These are phyloP conservation scores for Darevskia nairensis DNA, from an alignment of 2,797 vertebrate genomes.

Conservation along the genomic window DNA sequence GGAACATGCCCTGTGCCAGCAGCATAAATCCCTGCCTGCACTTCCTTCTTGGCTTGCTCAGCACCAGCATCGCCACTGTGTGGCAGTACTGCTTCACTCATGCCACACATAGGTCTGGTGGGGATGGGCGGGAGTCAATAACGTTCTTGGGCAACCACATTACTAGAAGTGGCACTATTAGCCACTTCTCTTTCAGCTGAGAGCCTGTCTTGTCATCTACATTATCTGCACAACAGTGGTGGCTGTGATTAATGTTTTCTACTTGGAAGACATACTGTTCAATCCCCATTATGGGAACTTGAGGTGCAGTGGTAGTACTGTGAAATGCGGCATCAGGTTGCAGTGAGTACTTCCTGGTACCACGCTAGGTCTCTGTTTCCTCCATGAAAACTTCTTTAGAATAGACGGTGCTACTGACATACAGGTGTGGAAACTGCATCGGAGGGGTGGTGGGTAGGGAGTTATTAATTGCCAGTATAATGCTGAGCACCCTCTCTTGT, in stretches of 20 bases:
- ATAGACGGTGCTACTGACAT: background rate
- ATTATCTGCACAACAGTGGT: background rate
- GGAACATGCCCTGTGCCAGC: too few relatives aligned
- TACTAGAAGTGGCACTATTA: background rate
- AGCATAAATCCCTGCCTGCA: too few relatives aligned
- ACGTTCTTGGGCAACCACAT: background rate
- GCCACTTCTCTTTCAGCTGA: background rate
- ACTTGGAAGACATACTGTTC: background rate
- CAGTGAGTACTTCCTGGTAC: background rate
- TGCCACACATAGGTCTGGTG: background rate
- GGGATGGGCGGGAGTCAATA: too few relatives aligned
- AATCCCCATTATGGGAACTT: background rate
- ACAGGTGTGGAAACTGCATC: background rate
- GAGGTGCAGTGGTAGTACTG: background rate
- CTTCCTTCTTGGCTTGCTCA: too few relatives aligned
- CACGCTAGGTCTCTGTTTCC: background rate
- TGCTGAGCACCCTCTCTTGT: too few relatives aligned
- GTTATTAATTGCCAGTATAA: background rate
- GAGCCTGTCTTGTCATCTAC: conserved; percentile 3
- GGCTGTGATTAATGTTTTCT: conserved; percentile 26
- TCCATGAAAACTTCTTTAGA: background rate
- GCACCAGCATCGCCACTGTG: background rate
- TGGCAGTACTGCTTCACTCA: background rate
- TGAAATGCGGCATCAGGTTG: background rate
- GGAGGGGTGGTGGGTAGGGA: background rate